Evolutionary conservation across 2,113 vertebrate genomes (phyloP).

Genomic region (Microcebus ravelobensis): DNA sequence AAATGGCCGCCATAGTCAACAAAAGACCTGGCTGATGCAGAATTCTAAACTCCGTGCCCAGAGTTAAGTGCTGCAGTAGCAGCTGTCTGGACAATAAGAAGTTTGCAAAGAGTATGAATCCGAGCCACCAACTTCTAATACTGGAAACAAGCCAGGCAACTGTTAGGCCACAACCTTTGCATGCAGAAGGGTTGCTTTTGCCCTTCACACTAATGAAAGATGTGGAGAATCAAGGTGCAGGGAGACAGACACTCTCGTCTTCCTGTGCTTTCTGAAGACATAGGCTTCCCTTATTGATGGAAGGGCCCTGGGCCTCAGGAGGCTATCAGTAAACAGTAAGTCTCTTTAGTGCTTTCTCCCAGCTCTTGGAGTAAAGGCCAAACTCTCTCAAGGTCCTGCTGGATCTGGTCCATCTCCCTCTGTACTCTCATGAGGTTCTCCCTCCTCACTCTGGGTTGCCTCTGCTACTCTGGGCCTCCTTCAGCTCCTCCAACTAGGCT

Average conservation of each 20-base stretch:
- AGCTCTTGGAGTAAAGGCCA: background rate
- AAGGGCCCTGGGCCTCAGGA: background rate
- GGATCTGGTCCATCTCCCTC: background rate
- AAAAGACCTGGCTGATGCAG: background rate
- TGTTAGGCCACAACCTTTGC: background rate
- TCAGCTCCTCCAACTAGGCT: background rate
- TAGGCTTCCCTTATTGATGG: background rate
- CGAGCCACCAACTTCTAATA: background rate
- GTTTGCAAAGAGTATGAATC: background rate
- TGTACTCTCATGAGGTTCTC: background rate
- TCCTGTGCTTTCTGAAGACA: background rate
- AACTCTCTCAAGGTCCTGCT: background rate
- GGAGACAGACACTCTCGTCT: background rate
- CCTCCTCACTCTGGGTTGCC: background rate
- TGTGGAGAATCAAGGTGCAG: fast-evolving
- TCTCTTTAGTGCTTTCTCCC: background rate
- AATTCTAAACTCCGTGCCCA: background rate
- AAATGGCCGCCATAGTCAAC: constrained; percentile 44
- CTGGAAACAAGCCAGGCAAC: background rate
- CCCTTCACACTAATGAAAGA: background rate
- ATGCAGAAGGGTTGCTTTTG: fast-evolving
- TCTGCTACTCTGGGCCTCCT: background rate
- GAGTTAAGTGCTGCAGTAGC: background rate
- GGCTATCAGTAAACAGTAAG: background rate
- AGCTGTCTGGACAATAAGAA: background rate